phyloP scores from a whole-genome alignment of 2,113 vertebrate species.

The Callospermophilus lateralis region DNA sequence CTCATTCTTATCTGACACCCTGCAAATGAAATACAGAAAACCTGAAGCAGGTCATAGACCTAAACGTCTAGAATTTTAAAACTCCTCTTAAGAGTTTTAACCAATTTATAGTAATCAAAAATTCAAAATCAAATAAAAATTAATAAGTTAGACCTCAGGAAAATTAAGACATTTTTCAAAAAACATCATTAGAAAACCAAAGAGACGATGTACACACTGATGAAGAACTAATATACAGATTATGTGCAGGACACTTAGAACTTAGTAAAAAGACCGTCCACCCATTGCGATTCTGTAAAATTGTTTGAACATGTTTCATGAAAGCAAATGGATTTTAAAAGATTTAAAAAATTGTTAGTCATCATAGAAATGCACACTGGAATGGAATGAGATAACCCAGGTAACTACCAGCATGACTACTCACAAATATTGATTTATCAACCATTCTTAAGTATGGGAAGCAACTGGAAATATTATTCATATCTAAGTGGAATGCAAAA shows the following conservation, averaged over 20 bases:
- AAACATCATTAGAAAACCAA: neutral
- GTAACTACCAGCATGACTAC: neutral
- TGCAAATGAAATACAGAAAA: neutral
- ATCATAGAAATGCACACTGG: neutral
- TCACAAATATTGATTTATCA: neutral
- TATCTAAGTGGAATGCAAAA: neutral
- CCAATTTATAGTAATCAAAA: neutral
- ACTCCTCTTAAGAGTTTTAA: neutral
- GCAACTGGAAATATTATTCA: neutral
- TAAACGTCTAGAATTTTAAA: neutral
- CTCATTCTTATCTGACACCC: neutral
- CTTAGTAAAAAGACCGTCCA: neutral
- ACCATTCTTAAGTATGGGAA: neutral
- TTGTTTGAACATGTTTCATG: neutral
- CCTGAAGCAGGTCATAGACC: neutral
- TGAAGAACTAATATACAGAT: neutral
- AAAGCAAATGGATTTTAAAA: neutral
- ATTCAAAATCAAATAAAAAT: neutral
- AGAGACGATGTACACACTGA: accelerated
- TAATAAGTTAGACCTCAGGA: neutral
- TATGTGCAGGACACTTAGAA: neutral
- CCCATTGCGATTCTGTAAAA: neutral
- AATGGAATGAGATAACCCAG: neutral
- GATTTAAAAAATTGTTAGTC: neutral
- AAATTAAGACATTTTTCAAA: neutral